Evolutionary conservation across 1,140 invertebrate species (phyloP).

Genomic region (Pygmarrhopalites habei): DNA sequence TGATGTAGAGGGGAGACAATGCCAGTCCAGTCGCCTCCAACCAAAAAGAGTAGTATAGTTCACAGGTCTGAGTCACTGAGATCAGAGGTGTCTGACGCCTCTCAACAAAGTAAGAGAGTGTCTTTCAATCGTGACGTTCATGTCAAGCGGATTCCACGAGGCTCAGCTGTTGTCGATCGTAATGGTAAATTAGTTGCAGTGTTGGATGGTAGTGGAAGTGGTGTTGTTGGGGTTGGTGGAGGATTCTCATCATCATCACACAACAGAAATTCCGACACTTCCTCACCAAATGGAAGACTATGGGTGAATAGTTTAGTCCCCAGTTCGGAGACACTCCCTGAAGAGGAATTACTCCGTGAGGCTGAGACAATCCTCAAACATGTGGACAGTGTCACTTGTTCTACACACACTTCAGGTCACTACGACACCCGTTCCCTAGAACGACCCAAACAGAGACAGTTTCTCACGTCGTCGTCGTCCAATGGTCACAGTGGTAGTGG

Average conservation of each 20-base stretch:
- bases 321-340: constrained; percentile 48
- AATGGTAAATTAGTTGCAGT: constrained; percentile 17
- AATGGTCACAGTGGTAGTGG: neutral
- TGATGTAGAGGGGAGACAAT: constrained; percentile 10
- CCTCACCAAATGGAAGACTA: neutral
- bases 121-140: constrained; percentile 83
- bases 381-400: constrained; percentile 56
- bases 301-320: constrained; percentile 58
- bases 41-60: constrained; percentile 28
- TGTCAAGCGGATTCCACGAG: constrained; percentile 66
- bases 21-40: constrained; percentile 22
- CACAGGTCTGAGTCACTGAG: constrained; percentile 34
- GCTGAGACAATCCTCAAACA: constrained; percentile 60
- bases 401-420: constrained; percentile 41
- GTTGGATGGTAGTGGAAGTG: neutral
- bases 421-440: constrained; percentile 27
- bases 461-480: neutral
- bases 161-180: constrained; percentile 41
- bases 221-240: neutral
- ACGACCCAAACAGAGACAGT: constrained; percentile 2
- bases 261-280: too few species aligned
- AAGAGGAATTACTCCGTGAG: constrained; percentile 60
- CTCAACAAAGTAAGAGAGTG: constrained; percentile 56
- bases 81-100: constrained; percentile 51
- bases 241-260: neutral